phyloP scores from a whole-genome alignment of 92 coral and sea anemone species.

The Siderastrea siderea region DNA sequence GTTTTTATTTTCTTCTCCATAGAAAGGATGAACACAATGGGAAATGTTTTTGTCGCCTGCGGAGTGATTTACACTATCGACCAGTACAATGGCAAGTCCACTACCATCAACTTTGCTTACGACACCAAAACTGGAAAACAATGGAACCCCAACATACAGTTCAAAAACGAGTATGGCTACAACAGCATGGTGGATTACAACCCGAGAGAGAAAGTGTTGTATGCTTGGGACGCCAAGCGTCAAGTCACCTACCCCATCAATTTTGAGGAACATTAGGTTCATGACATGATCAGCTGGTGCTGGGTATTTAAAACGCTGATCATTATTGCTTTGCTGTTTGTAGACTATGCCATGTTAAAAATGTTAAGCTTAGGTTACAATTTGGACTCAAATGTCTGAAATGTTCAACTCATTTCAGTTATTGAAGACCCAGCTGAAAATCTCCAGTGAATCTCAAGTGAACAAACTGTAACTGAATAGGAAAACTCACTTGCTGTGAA shows the following conservation, averaged over 20 bases:
- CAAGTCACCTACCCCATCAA: slow-evolving; percentile 40
- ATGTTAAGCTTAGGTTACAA: not conserved
- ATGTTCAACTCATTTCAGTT: not conserved
- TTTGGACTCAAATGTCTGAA: not conserved
- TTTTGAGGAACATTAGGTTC: slow-evolving; percentile 35
- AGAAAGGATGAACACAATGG: slow-evolving; percentile 22
- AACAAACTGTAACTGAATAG: not conserved
- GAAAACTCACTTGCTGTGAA: not conserved
- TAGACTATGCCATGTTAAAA: not conserved
- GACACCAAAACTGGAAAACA: not conserved
- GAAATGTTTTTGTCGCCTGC: slow-evolving; percentile 48
- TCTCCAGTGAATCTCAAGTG: no score
- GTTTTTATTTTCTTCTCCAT: not conserved
- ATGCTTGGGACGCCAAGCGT: slow-evolving; percentile 27
- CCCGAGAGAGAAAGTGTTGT: slow-evolving; percentile 8
- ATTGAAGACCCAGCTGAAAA: no score
- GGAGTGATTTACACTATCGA: slow-evolving; percentile 52
- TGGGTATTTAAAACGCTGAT: not conserved
- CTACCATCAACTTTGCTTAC: not conserved
- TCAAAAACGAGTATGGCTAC: slow-evolving; percentile 31
- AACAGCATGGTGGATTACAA: not conserved
- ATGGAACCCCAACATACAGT: slow-evolving; percentile 44
- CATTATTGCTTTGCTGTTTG: not conserved
- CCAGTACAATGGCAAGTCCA: not conserved
- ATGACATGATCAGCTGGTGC: not conserved